Evolutionary conservation across 2,797 vertebrate genomes (phyloP), one percentile per base, ranked within the genome.

Genomic region (Stomatorhinus walkeri): DNA sequence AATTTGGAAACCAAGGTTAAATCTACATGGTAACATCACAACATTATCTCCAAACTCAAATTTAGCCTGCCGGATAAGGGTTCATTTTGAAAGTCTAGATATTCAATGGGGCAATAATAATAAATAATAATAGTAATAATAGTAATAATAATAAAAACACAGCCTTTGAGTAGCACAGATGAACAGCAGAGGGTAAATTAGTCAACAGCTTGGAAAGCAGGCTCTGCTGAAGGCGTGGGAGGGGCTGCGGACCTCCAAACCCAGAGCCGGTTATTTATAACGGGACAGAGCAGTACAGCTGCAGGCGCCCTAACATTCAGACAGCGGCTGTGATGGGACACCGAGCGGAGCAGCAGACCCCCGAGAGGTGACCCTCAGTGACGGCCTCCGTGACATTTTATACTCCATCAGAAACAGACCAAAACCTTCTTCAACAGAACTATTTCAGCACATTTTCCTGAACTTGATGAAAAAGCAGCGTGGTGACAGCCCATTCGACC

Each of bases 1-100:
- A 54, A 87, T 84, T 84, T 51, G 22, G 81, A 84, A 84, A 48
- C 81, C 81, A 84, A 84, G 81, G 81, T 84, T 84, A 84, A 84
- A 84, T 32, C 51, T 40, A 19, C 16, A 87, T 54, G 56, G 51
- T 8, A 9, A 56, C 52, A 87, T 19, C 51, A 49, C n/a, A 24
- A 84, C 81, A 84, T 19, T 84, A 84, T 24, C 16, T 46, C 36
- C 40, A 81, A n/a, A 46, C 36, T 81, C 76, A 81, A 81, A 81
- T 81, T 81, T 81, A 81, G 76, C 19, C 16, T 46, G 76, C 16
- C 1, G 8, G 76, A 81, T 43, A 81, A 46, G 40, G 2, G 19
- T n/a, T 19, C 8, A 16, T 46, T 46, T 19, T 81, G 76, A 81
- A 81, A 43, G 76, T 46, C 40, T 81, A 81, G 40, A 81, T 81